These are phyloP conservation scores for Ondatra zibethicus DNA, from an alignment of 2,113 vertebrate species.

Conservation along the genomic window DNA sequence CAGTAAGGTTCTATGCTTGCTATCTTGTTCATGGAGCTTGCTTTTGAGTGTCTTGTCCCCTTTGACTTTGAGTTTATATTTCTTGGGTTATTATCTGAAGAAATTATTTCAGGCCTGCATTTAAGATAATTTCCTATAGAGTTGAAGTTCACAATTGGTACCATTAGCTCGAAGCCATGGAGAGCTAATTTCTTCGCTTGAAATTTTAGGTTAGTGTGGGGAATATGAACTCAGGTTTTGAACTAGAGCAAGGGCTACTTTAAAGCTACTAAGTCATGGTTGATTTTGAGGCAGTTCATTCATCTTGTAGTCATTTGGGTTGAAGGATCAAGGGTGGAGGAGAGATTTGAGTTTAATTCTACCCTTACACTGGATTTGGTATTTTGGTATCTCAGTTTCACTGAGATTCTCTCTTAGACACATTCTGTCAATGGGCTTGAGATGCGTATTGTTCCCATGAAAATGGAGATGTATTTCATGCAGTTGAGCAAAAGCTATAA, in stretches of 20 bases:
- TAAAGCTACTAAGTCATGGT: not conserved
- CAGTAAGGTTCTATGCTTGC: not conserved
- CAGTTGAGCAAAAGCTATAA: not conserved
- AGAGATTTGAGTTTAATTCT: not conserved
- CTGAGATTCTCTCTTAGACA: not conserved
- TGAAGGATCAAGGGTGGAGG: not conserved
- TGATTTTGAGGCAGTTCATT: not conserved
- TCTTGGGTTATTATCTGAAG: constrained; percentile 10
- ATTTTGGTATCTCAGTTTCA: not conserved
- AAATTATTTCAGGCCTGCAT: not conserved
- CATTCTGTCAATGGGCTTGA: not conserved
- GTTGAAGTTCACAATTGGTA: not conserved
- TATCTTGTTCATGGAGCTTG: not conserved
- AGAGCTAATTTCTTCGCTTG: not conserved
- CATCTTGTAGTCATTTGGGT: not conserved
- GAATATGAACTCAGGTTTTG: not conserved
- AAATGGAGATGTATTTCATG: not conserved
- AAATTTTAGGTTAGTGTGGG: not conserved
- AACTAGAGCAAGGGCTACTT: not conserved
- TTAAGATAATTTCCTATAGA: constrained; percentile 15
- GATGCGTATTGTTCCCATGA: not conserved
- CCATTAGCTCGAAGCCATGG: not conserved
- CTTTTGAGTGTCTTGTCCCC: not conserved
- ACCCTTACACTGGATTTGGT: not conserved
- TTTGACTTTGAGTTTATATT: not conserved